These are phyloP conservation scores for Paraplagusia blochii DNA, from an alignment of 2,113 vertebrate genomes.

Conservation along the genomic window DNA sequence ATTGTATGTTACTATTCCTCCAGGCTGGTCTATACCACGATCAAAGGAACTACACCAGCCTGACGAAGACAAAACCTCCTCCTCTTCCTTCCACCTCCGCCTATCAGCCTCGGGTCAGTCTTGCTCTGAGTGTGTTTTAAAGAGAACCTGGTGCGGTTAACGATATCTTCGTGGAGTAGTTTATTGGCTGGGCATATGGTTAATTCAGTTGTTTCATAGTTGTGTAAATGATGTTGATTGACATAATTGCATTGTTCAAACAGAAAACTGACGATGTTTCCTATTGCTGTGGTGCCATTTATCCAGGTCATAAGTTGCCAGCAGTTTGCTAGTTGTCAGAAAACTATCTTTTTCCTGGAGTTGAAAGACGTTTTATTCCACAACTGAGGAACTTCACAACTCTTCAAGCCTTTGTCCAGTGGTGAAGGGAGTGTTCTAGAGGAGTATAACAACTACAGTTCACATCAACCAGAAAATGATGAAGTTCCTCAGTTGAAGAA, in stretches of 20 bases:
- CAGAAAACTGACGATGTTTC: neutral
- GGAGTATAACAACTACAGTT: too few relatives aligned
- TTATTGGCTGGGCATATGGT: conserved; percentile 13
- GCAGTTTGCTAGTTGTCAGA: too few relatives aligned
- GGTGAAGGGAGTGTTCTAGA: too few relatives aligned
- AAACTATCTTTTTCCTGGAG: too few relatives aligned
- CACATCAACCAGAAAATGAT: too few relatives aligned
- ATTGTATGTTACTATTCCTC: conserved; percentile 43
- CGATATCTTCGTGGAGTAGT: conserved; percentile 1
- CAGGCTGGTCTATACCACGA: conserved; percentile 92
- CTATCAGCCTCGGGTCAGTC: conserved; percentile 72
- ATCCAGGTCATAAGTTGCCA: too few relatives aligned
- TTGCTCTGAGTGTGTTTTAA: conserved; percentile 3
- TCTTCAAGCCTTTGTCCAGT: too few relatives aligned
- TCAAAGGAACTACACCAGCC: conserved; percentile 91
- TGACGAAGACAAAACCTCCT: conserved; percentile 82
- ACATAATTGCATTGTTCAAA: neutral
- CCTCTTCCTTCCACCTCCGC: conserved; percentile 56
- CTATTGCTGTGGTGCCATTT: neutral
- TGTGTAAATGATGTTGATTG: neutral
- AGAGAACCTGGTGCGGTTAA: neutral
- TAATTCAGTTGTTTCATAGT: conserved; percentile 3
- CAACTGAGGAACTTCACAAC: too few relatives aligned
- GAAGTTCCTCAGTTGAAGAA: too few relatives aligned
- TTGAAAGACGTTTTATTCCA: too few relatives aligned